A percentile compares a stretch with the other conserved stretches of the same genome.
phyloP scores from a whole-genome alignment of 2,797 vertebrate genomes.

The Diplodus sargus region DNA sequence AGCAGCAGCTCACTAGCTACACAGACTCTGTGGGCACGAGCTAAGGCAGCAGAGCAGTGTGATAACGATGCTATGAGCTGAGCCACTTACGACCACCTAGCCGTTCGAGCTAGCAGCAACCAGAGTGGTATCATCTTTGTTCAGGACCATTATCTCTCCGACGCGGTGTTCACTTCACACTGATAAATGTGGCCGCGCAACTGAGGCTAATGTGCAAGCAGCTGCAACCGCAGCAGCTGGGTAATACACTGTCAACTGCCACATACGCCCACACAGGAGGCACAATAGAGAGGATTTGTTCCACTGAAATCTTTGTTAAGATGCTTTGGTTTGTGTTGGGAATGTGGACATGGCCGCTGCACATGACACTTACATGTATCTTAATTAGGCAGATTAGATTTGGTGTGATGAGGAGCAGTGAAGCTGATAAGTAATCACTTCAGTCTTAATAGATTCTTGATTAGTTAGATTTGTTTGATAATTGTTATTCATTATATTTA shows the following conservation, averaged over 20 bases:
- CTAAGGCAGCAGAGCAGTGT: constrained; percentile 48
- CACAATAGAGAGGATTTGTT: constrained; percentile 67
- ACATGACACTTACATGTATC: constrained; percentile 20
- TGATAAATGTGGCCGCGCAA: constrained; percentile 67
- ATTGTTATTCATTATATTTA: background rate
- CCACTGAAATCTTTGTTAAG: constrained; percentile 59
- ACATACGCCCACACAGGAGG: constrained; percentile 65
- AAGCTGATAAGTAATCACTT: background rate
- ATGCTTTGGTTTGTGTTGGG: constrained; percentile 46
- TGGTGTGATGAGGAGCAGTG: constrained; percentile 17
- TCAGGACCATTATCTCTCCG: constrained; percentile 73
- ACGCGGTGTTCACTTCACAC: constrained; percentile 52
- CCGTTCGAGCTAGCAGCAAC: constrained; percentile 47
- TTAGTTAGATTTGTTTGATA: constrained; percentile 13
- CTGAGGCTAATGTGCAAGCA: constrained; percentile 69
- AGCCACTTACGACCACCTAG: constrained; percentile 52
- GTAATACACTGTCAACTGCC: constrained; percentile 62
- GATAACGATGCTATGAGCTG: constrained; percentile 61
- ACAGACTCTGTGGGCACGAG: constrained; percentile 53
- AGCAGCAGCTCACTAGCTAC: constrained; percentile 64
- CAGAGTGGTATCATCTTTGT: constrained; percentile 64
- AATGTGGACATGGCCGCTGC: constrained; percentile 39
- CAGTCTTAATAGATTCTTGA: background rate
- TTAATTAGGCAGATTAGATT: constrained; percentile 17
- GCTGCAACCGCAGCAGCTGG: constrained; percentile 70